phyloP scores from a whole-genome alignment of 2,888 invertebrate species.

The Hirtodrosophila confusa region DNA sequence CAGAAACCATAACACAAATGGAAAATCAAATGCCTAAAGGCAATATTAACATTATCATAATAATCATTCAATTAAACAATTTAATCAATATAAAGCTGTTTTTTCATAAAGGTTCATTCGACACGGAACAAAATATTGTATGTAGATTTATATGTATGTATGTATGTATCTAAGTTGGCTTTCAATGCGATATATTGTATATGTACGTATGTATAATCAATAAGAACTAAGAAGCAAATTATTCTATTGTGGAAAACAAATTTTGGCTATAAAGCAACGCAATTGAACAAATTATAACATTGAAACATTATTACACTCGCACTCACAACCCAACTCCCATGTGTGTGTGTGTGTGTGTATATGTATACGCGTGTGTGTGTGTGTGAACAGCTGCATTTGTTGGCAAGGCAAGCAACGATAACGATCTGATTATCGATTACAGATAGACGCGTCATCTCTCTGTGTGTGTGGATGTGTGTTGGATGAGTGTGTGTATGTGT shows the following conservation, averaged over 20 bases:
- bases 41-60: constrained; percentile 53
- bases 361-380: constrained; percentile 34
- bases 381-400: constrained; percentile 65
- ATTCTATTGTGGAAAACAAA: constrained; percentile 75
- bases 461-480: constrained; percentile 19
- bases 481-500: constrained; percentile 12
- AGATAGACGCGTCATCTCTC: constrained; percentile 37
- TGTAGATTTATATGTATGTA: constrained; percentile 28
- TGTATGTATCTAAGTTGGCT: constrained; percentile 33
- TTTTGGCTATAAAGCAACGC: constrained; percentile 75
- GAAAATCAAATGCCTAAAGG: constrained; percentile 43
- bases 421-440: constrained; percentile 45
- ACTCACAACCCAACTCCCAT: constrained; percentile 54
- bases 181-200: constrained; percentile 30
- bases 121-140: constrained; percentile 38
- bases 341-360: constrained; percentile 34
- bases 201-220: constrained; percentile 40
- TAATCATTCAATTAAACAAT: constrained; percentile 63
- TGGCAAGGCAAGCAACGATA: constrained; percentile 76
- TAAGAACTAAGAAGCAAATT: constrained; percentile 69
- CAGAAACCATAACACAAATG: constrained; percentile 53
- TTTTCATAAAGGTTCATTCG: constrained; percentile 38
- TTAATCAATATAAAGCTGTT: constrained; percentile 74
- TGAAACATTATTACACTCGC: constrained; percentile 40
- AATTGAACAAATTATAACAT: constrained; percentile 64